Evolutionary conservation across 2,113 vertebrate species (phyloP), one percentile per base, ranked within the genome.

Genomic region (Atrichornis clamosus): DNA sequence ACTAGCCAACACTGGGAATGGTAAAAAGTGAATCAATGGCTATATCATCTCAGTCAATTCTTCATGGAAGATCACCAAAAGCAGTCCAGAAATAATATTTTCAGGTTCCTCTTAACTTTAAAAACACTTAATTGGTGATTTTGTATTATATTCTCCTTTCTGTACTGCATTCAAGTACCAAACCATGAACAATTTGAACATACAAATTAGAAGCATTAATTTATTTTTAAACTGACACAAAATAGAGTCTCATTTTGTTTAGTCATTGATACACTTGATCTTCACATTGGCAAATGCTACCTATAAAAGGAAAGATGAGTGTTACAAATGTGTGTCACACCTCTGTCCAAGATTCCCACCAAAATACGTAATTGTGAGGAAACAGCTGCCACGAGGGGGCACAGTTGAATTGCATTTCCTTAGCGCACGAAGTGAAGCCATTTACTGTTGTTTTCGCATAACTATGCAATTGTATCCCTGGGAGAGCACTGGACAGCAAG

Each of bases 351-450:
- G 62, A 58, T 1, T 62, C 20, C 39, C 67, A 83, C 13, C 33
- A 62, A 73, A 85, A 86, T 6, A 39, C 1, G 0, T 27, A 73
- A 60, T 24, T 39, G 49, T 9, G 37, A 28, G 30, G 9, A 41
- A 69, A 35, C 14, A 18, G 22, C 47, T 24, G 87, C 97, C 98
- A 96, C 94, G 87, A 97, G 98, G 84, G 97, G 98, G 98, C 96
- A 96, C 3, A 94, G 87, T 67, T 93, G 95, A 97, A 97, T 85
- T 93, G 64, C 55, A 78, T 84, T 89, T 97, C 70, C 69, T 63
- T 27, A 79, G 81, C 73, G 27, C 15, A 79, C 20, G 16, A 90
- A 92, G 83, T 16, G 58, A 62, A 84, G 84, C 83, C 72, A 89
- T 89, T 92, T 79, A 96, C 87, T 95, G 89, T 88, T 84, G 63